Percentiles rank a stretch among this genome's conserved stretches.
Evolutionary conservation across 2,113 vertebrate species (phyloP).

Genomic region (Clinocottus analis): DNA sequence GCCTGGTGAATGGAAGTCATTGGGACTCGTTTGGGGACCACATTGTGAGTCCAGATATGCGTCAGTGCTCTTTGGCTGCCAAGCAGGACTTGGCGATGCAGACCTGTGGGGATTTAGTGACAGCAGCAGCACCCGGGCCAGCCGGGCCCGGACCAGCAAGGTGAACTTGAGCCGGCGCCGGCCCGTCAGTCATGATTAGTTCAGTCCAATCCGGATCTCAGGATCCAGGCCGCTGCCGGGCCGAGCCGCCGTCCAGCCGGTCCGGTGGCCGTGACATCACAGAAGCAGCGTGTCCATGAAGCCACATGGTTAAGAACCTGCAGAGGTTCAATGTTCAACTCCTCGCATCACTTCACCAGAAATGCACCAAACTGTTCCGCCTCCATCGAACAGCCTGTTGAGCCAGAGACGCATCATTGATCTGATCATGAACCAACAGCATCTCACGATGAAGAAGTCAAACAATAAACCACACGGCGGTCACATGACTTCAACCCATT

Average conservation of each 20-base stretch:
- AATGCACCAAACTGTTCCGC: too few species aligned
- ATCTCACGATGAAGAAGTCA: too few species aligned
- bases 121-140: conserved; percentile 24
- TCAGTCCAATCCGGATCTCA: conserved; percentile 19
- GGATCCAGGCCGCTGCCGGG: not conserved
- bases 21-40: not conserved
- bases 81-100: conserved; percentile 9
- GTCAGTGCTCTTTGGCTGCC: conserved; percentile 6
- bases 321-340: not conserved
- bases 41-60: not conserved
- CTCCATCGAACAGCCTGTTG: too few species aligned
- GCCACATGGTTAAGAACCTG: conserved; percentile 5
- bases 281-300: not conserved
- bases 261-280: not conserved
- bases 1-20: not conserved
- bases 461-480: too few species aligned
- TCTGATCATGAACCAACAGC: too few species aligned
- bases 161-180: conserved; percentile 10
- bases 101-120: not conserved
- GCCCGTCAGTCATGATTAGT: conserved; percentile 20
- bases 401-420: too few species aligned
- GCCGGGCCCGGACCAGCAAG: too few species aligned
- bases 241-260: not conserved
- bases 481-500: too few species aligned
- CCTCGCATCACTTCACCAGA: not conserved